Conservation (phyloP, 2,888 invertebrate genomes). For the Ceraclea dissimilis region DNA sequence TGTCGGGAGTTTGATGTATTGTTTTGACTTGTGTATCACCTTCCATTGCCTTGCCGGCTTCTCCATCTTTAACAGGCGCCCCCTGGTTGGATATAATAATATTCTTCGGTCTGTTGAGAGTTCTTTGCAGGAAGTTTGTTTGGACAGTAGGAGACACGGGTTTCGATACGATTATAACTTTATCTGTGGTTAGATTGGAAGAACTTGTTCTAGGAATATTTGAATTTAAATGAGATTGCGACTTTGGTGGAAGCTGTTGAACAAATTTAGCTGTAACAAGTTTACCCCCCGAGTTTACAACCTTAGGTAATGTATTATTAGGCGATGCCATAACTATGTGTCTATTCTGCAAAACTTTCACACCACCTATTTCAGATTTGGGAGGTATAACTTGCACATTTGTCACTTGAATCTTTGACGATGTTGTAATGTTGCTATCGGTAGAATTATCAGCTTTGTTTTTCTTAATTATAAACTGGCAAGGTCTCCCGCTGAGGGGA, state of each 20-base stretch:
- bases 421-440: constrained; percentile 28
- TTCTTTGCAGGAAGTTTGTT: constrained; percentile 18
- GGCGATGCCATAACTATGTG: constrained; percentile 40
- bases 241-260: constrained; percentile 23
- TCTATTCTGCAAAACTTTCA: constrained; percentile 42
- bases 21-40: constrained; percentile 32
- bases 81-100: constrained; percentile 36
- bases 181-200: constrained; percentile 33
- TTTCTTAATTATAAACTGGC: constrained; percentile 42
- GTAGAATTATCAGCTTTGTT: constrained; percentile 33
- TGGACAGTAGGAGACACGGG: constrained; percentile 16
- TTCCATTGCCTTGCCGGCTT: constrained; percentile 36
- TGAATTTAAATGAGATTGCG: constrained; percentile 20
- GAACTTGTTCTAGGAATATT: constrained; percentile 30
- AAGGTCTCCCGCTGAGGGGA: constrained; percentile 35
- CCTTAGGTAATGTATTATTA: constrained; percentile 35
- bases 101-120: constrained; percentile 31
- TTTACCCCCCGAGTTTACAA: constrained; percentile 36
- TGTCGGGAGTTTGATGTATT: constrained; percentile 43
- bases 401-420: constrained; percentile 36
- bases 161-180: constrained; percentile 44
- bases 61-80: constrained; percentile 32
- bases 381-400: constrained; percentile 44
- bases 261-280: constrained; percentile 42
- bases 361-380: constrained; percentile 33